Base-by-base conservation (phyloP, 2,113 vertebrate species). In the Oceanodroma tethys region DNA sequence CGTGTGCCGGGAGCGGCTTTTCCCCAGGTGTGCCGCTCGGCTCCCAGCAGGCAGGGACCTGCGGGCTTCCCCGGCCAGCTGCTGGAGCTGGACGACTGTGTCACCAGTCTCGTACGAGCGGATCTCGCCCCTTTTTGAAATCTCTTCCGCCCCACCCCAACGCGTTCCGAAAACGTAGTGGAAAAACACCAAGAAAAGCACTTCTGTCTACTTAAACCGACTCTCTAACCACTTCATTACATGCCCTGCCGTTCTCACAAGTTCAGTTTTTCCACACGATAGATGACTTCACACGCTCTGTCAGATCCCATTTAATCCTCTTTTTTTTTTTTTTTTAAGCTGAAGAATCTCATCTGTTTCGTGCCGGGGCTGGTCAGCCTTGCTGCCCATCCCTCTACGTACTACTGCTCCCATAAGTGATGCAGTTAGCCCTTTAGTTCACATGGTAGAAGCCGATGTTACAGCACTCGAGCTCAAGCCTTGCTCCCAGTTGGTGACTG, bases 1-100 rank as follows among this genome's bases (percentile, higher is more conserved):
- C 1, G 0, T 10, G 11, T 40, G 34, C 34, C 20, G 6, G 34
- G 8, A 80, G 30, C 1, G 0, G 32, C 40, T 83, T 48, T 62
- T 83, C 18, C 26, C 42, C 20, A 45, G 38, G 7, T 27, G 38
- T 23, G 42, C 42, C 0, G 0, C 68, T 88, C 4, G 3, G 27
- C 21, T 67, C 32, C 27, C 45, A 47, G 68, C 43, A 81, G 66
- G 22, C 50, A 59, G 65, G 29, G 65, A 88, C 55, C 19, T 0
- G 0, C 20, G 71, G 59, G 14, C 47, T 93, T 74, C 47, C 63
- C 68, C 1, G 1, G 40, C 16, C 47, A 59, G 76, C n/a, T 62
- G 38, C 48, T 40, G n/a, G 63, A 78, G 59, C 48, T 59, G 86
- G 59, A 83, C 23, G 19, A 29, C 16, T 63, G 38, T 8, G 1